Base-by-base conservation (phyloP, 2,888 invertebrate species). In the Phlogophora meticulosa region DNA sequence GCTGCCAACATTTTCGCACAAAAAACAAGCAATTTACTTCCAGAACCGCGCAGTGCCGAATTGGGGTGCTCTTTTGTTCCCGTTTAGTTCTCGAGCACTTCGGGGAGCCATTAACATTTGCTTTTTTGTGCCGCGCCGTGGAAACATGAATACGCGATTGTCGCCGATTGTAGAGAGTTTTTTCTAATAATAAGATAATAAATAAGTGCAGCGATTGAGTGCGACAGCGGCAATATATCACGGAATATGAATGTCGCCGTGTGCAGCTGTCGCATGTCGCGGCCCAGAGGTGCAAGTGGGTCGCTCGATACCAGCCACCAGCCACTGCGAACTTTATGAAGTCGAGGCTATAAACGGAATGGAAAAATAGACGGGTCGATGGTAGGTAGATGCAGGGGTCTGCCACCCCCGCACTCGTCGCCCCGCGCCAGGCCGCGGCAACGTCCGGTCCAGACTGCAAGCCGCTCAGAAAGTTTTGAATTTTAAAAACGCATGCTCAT, bases 1-100 rank as follows among this genome's bases (percentile, higher is more conserved):
- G 59, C 72, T 65, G 77, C 78, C 66, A 68, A 76, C 74, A 72
- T 79, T 81, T 84, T 81, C 74, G 80, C 82, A 86, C 87, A 90
- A 90, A 90, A 90, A 90, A 88, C 87, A 87, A 88, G 83, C 88
- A 87, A 88, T 87, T 88, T 85, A 84, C 82, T 85, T 65, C 78
- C 81, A 78, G 78, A 77, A 74, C 70, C 78, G 77, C 71, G 76
- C 53, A 62, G 73, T 61, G 64, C 78, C 60, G 75, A 77, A 82
- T 83, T 82, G 86, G 89, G 88, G 88, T 82, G 83, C 76, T 77
- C 87, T 84, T 88, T 91, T 90, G 88, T 90, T 86, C 83, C 80
- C 72, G 78, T 76, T 76, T 74, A 74, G 74, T 45, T 71, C 69
- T 74, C 56, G 71, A 82, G 81, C 82, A 81, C 86, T 86, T 85